Evolutionary conservation across 2,113 vertebrate genomes (phyloP).

Genomic region (Pseudopipra pipra): DNA sequence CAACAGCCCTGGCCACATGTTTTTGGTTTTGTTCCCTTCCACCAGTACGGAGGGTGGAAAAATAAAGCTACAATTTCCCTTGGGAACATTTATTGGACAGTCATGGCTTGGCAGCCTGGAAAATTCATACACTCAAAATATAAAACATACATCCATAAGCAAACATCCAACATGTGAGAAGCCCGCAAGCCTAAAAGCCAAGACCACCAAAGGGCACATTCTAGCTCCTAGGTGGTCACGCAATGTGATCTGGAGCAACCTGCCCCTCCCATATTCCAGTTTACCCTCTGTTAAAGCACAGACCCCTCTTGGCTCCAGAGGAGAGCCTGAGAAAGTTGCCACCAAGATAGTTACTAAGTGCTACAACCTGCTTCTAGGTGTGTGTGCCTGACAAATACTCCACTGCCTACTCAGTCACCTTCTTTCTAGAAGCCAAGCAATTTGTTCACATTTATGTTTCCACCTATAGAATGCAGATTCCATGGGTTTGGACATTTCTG

Average conservation of each 20-base stretch:
- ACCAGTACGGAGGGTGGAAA: too few species aligned
- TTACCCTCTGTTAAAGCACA: background rate
- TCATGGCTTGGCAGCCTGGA: background rate
- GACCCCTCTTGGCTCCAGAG: background rate
- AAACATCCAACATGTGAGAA: accelerated
- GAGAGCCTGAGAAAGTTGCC: background rate
- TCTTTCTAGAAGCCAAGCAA: background rate
- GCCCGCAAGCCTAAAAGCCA: background rate
- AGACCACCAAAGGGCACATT: background rate
- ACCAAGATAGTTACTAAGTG: background rate
- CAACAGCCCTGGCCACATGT: too few species aligned
- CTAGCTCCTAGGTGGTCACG: background rate
- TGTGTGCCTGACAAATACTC: background rate
- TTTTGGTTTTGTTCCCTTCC: too few species aligned
- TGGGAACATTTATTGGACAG: background rate
- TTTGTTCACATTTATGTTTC: background rate
- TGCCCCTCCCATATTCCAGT: background rate
- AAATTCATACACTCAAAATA: background rate
- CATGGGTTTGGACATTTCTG: background rate
- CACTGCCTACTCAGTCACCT: background rate
- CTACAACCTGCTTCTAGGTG: background rate
- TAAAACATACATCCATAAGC: too few species aligned
- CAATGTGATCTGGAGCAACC: background rate
- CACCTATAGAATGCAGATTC: background rate
- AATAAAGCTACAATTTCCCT: background rate